These are phyloP conservation scores for Capreolus pygargus DNA, from an alignment of 2,113 vertebrate species.

Conservation along the genomic window DNA sequence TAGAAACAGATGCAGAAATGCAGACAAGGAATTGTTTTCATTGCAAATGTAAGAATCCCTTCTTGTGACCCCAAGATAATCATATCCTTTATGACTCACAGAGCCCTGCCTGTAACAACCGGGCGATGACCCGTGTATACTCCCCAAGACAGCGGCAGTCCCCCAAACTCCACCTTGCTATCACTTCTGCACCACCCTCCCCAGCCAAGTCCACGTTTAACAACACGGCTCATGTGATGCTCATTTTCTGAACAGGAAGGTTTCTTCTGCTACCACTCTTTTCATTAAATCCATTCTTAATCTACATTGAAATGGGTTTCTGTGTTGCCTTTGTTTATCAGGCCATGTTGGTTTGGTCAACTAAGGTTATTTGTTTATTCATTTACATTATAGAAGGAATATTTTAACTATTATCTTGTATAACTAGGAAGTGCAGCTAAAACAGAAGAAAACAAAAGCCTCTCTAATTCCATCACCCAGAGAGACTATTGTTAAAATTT, in stretches of 20 bases:
- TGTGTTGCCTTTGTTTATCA: not conserved
- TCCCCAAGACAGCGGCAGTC: not conserved
- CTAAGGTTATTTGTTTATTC: not conserved
- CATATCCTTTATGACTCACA: not conserved
- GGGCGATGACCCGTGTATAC: not conserved
- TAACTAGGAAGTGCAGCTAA: not conserved
- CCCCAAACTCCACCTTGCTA: not conserved
- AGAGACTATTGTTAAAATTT: not conserved
- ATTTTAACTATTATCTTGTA: not conserved
- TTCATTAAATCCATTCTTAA: not conserved
- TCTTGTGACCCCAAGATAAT: not conserved
- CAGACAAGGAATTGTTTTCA: not conserved
- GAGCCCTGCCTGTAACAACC: not conserved
- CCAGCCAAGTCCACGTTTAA: not conserved
- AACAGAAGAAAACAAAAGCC: not conserved
- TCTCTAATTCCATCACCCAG: not conserved
- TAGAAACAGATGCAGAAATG: not conserved
- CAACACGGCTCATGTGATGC: not conserved
- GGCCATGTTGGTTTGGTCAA: not conserved
- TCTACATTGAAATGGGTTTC: not conserved
- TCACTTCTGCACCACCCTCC: accelerated
- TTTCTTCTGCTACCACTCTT: not conserved
- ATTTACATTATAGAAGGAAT: not conserved
- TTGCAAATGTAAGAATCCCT: not conserved
- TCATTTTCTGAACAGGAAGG: not conserved